Evolutionary conservation across 2,888 invertebrate genomes (phyloP).

Genomic region (Lacanobia wlatinum): DNA sequence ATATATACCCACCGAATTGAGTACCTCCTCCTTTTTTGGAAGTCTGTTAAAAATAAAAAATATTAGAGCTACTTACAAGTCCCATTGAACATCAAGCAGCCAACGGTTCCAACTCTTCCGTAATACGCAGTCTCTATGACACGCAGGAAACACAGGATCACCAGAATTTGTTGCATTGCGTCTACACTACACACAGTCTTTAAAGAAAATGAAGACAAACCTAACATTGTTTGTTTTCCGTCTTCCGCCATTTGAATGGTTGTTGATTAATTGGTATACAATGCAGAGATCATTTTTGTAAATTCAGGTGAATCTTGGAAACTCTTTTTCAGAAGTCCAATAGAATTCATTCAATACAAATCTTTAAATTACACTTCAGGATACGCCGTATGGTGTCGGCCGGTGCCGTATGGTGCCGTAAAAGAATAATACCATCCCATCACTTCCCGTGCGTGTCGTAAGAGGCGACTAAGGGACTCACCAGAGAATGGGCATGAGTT

Average conservation of each 20-base stretch:
- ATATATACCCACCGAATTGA: too few species aligned
- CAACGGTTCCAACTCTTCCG: conserved; percentile 74
- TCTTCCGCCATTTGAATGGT: conserved; percentile 40
- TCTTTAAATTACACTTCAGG: not conserved
- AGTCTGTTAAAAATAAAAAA: too few species aligned
- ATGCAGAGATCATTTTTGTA: conserved; percentile 18
- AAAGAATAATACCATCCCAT: too few species aligned
- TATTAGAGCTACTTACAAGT: conserved; percentile 84
- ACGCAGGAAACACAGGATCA: conserved; percentile 67
- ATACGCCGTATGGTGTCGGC: too few species aligned
- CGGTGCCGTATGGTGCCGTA: too few species aligned
- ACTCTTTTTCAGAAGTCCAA: not conserved
- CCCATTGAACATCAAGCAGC: conserved; percentile 80
- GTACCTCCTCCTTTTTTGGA: too few species aligned
- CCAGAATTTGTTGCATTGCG: conserved; percentile 62
- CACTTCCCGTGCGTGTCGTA: too few species aligned
- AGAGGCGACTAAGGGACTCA: too few species aligned
- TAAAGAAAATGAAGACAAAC: conserved; percentile 41
- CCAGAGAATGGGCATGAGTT: too few species aligned
- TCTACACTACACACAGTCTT: conserved; percentile 27
- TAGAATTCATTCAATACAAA: not conserved
- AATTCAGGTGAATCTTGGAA: conserved; percentile 24
- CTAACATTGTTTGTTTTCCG: conserved; percentile 34
- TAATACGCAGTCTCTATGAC: conserved; percentile 74
- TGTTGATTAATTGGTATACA: conserved; percentile 37